phyloP scores from a whole-genome alignment of 1,140 invertebrate species.

The Holotrichia oblita region DNA sequence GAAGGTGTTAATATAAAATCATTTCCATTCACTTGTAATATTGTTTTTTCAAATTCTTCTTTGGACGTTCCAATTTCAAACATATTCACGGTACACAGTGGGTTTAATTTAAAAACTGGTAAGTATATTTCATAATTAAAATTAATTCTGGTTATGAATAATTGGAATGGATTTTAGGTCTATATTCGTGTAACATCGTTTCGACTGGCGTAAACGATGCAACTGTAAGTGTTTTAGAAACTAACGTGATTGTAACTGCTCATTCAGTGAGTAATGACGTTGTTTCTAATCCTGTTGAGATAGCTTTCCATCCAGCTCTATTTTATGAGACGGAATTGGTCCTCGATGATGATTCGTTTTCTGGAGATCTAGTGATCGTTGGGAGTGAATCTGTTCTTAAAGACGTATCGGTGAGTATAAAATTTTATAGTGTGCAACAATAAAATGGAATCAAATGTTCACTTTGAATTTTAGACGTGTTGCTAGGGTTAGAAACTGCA shows the following conservation, averaged over 20 bases:
- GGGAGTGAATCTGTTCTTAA: conserved; percentile 52
- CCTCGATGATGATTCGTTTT: conserved; percentile 47
- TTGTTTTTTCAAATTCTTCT: conserved; percentile 52
- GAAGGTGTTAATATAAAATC: conserved; percentile 42
- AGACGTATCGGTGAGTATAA: conserved; percentile 50
- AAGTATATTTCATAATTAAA: neutral
- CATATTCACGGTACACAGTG: conserved; percentile 53
- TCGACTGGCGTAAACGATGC: conserved; percentile 44
- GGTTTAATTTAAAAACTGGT: conserved; percentile 56
- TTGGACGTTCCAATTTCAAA: conserved; percentile 45
- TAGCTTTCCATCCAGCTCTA: conserved; percentile 54
- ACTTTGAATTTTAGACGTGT: too few relatives aligned
- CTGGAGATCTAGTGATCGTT: conserved; percentile 49
- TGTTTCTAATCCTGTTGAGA: conserved; percentile 48
- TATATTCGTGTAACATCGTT: conserved; percentile 56
- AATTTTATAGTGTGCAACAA: too few relatives aligned
- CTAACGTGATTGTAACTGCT: conserved; percentile 51
- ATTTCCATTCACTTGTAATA: conserved; percentile 54
- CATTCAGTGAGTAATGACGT: conserved; percentile 50
- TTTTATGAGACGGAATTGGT: conserved; percentile 47
- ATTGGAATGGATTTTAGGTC: conserved; percentile 49
- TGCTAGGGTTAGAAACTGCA: too few relatives aligned
- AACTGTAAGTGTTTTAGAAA: conserved; percentile 48
- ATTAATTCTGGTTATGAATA: neutral
- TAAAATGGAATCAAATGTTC: too few relatives aligned